Conservation (phyloP, 2,113 vertebrate genomes). For the Gambusia holbrooki region DNA sequence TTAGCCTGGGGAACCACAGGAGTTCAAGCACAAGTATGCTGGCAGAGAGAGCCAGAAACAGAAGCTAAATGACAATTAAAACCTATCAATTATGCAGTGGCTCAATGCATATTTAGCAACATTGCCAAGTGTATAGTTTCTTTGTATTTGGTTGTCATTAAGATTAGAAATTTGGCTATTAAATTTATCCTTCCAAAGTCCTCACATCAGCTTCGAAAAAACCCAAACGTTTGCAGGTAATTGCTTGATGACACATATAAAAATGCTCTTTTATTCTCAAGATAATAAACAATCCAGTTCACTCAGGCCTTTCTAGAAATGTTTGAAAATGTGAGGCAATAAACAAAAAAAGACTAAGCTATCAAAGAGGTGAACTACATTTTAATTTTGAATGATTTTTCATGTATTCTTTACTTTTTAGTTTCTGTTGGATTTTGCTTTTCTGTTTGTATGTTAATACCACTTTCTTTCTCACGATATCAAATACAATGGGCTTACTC, state of each 20-base stretch:
- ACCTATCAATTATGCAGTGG: conserved; percentile 39
- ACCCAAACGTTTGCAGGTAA: not conserved
- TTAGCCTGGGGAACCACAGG: conserved; percentile 57
- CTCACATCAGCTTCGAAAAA: not conserved
- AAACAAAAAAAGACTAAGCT: not conserved
- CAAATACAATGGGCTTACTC: not conserved
- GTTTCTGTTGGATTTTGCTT: not conserved
- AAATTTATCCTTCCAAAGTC: not conserved
- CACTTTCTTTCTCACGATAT: not conserved
- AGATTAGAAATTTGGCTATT: not conserved
- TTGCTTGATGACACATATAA: not conserved
- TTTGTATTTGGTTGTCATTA: not conserved
- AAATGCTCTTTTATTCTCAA: not conserved
- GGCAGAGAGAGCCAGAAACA: conserved; percentile 22
- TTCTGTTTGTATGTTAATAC: not conserved
- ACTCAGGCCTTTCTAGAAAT: not conserved
- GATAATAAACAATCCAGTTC: not conserved
- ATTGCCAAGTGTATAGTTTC: not conserved
- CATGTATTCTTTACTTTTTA: not conserved
- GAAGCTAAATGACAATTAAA: conserved; percentile 38
- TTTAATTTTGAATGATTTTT: no score
- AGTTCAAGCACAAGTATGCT: conserved; percentile 30
- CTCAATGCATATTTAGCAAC: conserved; percentile 7
- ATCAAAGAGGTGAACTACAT: no score
- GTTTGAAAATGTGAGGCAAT: not conserved